Evolutionary conservation across 2,888 invertebrate species (phyloP), one percentile per base, ranked within the genome.

Genomic region (Rapana venosa): DNA sequence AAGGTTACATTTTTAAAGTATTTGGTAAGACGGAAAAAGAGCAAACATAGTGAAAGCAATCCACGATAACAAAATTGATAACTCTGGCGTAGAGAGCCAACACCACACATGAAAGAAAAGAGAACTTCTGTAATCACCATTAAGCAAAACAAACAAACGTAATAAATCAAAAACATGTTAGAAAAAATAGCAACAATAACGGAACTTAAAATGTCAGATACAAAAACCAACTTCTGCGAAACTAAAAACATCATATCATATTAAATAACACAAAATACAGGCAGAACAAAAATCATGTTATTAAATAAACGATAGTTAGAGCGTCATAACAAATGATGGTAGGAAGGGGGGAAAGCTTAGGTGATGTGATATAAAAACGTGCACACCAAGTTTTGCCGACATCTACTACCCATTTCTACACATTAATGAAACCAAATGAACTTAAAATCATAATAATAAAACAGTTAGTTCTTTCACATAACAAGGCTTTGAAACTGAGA

Each of bases 401-500:
- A 85, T 26, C 35, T 56, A 66, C 86, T 86, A 86, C 32, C 58
- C 35, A 22, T n/a, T n/a, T 66, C 86, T 86, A 86, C 86, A 86
- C 86, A 86, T 86, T 32, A 22, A 86, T 56, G 30, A 66, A 85
- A 61, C 61, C 61, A 83, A 86, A 32, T 86, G 32, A 86, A 86
- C 61, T 86, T 32, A 61, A 32, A 61, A 86, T n/a, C n/a, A n/a
- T 35, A 32, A 32, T 86, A n/a, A 86, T 61, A 66, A 85, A 85
- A 85, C 30, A 85, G 58, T 66, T 56, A 77, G 70, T 87, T 36
- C 15, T 84, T 66, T 79, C 88, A 90, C 90, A 90, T 88, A 90
- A 88, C 90, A 90, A 90, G 90, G 90, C 88, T 87, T 88, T 88
- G 81, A 86, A 86, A 66, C 88, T 87, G 85, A 81, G 81, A 86